Evolutionary conservation across 2,113 vertebrate species (phyloP).

Genomic region (Podarcis cretensis): DNA sequence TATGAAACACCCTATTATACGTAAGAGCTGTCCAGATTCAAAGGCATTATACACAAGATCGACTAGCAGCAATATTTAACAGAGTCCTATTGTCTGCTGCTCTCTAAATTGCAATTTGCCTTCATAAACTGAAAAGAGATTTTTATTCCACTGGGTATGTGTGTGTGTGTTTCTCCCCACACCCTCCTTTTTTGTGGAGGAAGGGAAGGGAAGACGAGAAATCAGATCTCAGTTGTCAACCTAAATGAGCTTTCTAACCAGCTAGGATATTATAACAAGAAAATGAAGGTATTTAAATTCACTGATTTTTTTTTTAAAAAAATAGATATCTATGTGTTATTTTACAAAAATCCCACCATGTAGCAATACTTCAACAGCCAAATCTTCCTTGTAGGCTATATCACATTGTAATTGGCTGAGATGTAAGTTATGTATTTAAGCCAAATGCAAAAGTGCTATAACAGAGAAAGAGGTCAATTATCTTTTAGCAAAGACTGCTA

Average conservation of each 20-base stretch:
- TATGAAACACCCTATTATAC: slow-evolving; percentile 61
- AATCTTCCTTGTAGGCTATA: slow-evolving; percentile 27
- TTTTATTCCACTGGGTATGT: slow-evolving; percentile 43
- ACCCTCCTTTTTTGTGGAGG: slow-evolving; percentile 44
- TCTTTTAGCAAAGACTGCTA: slow-evolving; percentile 60
- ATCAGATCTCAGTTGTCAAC: slow-evolving; percentile 38
- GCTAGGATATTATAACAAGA: slow-evolving; percentile 43
- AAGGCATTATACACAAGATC: slow-evolving; percentile 59
- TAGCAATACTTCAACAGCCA: slow-evolving; percentile 28
- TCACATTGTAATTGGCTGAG: slow-evolving; percentile 61
- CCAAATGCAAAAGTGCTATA: slow-evolving; percentile 63
- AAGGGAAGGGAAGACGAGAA: slow-evolving; percentile 53
- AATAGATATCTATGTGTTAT: neutral
- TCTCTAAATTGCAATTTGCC: slow-evolving; percentile 63
- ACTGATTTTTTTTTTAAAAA: neutral
- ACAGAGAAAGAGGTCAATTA: slow-evolving; percentile 69
- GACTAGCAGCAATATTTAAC: slow-evolving; percentile 66
- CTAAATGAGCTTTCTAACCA: slow-evolving; percentile 30
- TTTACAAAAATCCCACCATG: slow-evolving; percentile 34
- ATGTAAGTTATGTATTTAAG: slow-evolving; percentile 67
- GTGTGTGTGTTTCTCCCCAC: neutral
- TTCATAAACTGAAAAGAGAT: slow-evolving; percentile 42
- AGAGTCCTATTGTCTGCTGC: slow-evolving; percentile 61
- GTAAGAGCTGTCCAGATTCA: slow-evolving; percentile 53
- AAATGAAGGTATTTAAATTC: slow-evolving; percentile 46